Percentiles rank a stretch among this genome's conserved stretches.
Evolutionary conservation across 2,113 vertebrate species (phyloP).

Genomic region (Solea senegalensis): DNA sequence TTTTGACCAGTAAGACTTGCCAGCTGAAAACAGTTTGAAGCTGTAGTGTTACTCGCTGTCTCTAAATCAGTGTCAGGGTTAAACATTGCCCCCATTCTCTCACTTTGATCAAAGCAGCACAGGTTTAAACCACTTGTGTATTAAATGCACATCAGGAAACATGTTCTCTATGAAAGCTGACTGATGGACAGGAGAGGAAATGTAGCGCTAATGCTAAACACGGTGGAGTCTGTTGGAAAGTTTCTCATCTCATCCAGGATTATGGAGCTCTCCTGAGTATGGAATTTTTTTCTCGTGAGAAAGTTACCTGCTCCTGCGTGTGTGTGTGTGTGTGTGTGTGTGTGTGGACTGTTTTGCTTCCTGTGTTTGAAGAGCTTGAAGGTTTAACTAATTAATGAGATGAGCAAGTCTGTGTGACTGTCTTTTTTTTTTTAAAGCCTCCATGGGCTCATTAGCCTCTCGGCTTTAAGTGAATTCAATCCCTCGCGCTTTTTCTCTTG

Average conservation of each 20-base stretch:
- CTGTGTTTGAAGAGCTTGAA: slow-evolving; percentile 13
- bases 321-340: too few species aligned
- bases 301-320: slow-evolving; percentile 5
- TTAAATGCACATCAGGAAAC: too few species aligned
- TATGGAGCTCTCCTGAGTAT: neutral
- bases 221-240: slow-evolving; percentile 36
- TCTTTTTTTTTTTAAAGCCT: slow-evolving; percentile 35
- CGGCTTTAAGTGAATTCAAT: slow-evolving; percentile 49
- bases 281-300: neutral
- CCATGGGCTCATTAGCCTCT: slow-evolving; percentile 51
- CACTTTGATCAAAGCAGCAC: too few species aligned
- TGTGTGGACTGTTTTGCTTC: slow-evolving; percentile 4
- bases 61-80: too few species aligned
- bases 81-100: too few species aligned
- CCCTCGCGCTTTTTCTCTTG: slow-evolving; percentile 36
- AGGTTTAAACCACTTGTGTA: too few species aligned
- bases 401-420: slow-evolving; percentile 17
- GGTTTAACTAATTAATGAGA: slow-evolving; percentile 63
- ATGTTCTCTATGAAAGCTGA: neutral
- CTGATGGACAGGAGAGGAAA: slow-evolving; percentile 16
- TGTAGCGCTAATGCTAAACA: slow-evolving; percentile 27
- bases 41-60: too few species aligned
- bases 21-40: too few species aligned
- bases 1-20: too few species aligned
- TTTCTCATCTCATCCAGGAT: slow-evolving; percentile 30